Conservation (phyloP, 1,140 invertebrate genomes). For the Ptiloglossa arizonensis region DNA sequence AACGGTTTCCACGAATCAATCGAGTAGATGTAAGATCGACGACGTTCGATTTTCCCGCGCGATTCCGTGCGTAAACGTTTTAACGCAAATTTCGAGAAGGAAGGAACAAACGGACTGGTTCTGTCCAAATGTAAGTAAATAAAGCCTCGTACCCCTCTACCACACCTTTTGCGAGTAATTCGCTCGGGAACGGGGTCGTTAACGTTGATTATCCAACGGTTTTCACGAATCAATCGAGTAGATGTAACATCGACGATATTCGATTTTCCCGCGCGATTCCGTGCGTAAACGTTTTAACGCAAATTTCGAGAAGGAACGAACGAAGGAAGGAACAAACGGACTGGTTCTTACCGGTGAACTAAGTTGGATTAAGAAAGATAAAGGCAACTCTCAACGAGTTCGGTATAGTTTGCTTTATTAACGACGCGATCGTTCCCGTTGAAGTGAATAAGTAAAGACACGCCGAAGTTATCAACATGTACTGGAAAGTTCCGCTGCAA, state of each 20-base stretch:
- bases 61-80: not conserved
- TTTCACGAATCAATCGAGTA: conserved; percentile 17
- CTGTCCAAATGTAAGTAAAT: conserved; percentile 82
- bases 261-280: not conserved
- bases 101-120: too few relatives aligned
- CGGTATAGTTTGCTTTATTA: conserved; percentile 6
- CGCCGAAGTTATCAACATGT: conserved; percentile 29
- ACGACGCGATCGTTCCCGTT: conserved; percentile 18
- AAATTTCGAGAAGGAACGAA: not conserved
- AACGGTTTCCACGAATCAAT: conserved; percentile 11
- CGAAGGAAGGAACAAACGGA: not conserved
- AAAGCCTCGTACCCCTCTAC: conserved; percentile 33
- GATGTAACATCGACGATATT: not conserved
- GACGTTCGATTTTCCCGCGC: not conserved
- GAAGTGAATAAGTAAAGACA: conserved; percentile 20
- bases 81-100: not conserved
- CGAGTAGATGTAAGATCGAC: not conserved
- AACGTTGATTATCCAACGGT: conserved; percentile 15
- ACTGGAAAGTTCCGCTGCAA: conserved; percentile 18
- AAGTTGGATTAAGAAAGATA: conserved; percentile 16
- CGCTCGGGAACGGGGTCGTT: not conserved
- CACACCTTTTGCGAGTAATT: not conserved
- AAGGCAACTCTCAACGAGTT: not conserved
- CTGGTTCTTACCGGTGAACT: not conserved
- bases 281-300: not conserved